Evolutionary conservation across 2,113 vertebrate species (phyloP), one percentile per base, ranked within the genome.

Genomic region (Casuarius casuarius): DNA sequence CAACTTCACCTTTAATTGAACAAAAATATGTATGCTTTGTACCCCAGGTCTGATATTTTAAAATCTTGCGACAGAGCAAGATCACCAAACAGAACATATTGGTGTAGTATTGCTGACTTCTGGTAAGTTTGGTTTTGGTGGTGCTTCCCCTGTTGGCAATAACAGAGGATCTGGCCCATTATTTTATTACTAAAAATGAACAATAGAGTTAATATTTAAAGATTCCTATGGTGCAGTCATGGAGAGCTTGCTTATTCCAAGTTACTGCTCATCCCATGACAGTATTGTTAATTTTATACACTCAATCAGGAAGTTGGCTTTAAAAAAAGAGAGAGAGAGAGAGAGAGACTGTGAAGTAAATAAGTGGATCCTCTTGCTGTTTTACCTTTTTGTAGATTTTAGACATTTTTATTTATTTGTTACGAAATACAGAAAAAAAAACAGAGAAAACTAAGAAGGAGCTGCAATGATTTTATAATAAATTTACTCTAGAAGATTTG

Each of bases 161-260:
- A 84, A n/a, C 35, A 82, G 62, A 89, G 26, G 33, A 92, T 93
- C 16, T 67, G 40, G 20, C 35, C 44, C 7, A 21, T 71, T 77
- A 84, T 89, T 94, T 94, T 79, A 49, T 76, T 62, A 35, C 66
- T 87, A 52, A 75, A 91, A 89, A 71, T 68, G 28, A 68, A 68
- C 21, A 75, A 87, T 92, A 87, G 1, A 33, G 58, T 94, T 92
- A 91, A 73, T 90, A 94, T 94, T 91, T 71, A 91, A 84, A 92
- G 44, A 78, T 52, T 42, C 6, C 29, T 31, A 23, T 10, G 29
- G 16, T 40, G 89, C 73, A 73, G 35, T 38, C 51, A 35, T 17
- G 29, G 21, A 87, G 65, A 87, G 10, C n/a, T 89, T 95, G 33
- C 70, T 87, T 84, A 85, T 79, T 89, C 51, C 10, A 89, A 65